A percentile compares a stretch with the other conserved stretches of the same genome.
phyloP scores from a whole-genome alignment of 2,888 invertebrate genomes.

The Dynastes maya region DNA sequence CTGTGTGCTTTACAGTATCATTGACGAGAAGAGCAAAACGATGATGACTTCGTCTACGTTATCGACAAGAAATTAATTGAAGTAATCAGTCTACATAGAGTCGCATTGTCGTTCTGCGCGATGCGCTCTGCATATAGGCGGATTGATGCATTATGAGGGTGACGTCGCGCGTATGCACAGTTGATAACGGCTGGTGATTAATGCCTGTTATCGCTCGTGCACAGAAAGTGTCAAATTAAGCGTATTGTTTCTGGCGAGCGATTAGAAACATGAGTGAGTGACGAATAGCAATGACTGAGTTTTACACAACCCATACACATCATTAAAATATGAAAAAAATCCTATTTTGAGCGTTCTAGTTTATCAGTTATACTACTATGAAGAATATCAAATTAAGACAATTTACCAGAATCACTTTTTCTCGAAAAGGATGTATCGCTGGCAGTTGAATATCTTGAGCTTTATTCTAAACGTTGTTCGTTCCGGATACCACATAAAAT shows the following conservation, averaged over 20 bases:
- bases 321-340: too few species aligned
- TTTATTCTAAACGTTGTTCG: too few species aligned
- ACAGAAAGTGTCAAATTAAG: conserved; percentile 9
- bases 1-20: too few species aligned
- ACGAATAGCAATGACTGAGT: background rate
- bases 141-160: background rate
- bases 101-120: background rate
- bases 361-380: too few species aligned
- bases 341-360: too few species aligned
- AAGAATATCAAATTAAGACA: too few species aligned
- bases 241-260: conserved; percentile 6
- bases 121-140: background rate
- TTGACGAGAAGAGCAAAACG: conserved; percentile 11
- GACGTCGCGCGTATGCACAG: background rate
- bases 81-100: conserved; percentile 22
- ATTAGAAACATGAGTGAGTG: background rate
- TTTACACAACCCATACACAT: background rate
- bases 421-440: too few species aligned
- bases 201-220: conserved; percentile 3
- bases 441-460: too few species aligned
- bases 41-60: conserved; percentile 37
- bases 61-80: conserved; percentile 44
- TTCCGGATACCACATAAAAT: too few species aligned
- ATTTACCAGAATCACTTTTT: too few species aligned
- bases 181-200: conserved; percentile 5